Conservation (phyloP, 2,113 vertebrate genomes). For the Platysternon megacephalum region DNA sequence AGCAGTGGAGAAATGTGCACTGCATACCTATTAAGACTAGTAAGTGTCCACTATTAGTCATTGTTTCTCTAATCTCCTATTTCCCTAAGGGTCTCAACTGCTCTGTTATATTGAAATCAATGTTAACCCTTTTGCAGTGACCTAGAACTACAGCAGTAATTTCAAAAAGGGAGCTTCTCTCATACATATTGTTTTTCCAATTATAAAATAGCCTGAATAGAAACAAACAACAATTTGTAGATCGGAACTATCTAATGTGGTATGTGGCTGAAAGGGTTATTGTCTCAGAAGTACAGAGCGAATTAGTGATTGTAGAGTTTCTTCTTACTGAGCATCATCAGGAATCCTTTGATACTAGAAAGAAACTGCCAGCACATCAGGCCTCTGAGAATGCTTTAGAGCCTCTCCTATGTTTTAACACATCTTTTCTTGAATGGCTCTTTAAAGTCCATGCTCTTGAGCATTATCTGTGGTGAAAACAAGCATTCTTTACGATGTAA, state of each 20-base stretch:
- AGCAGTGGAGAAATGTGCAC: neutral
- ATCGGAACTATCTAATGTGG: accelerated
- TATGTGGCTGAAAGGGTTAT: neutral
- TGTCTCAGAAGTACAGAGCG: neutral
- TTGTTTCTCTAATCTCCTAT: neutral
- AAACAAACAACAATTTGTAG: neutral
- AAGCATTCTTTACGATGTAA: neutral
- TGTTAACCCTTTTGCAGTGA: neutral
- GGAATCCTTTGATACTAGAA: neutral
- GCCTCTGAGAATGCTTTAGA: neutral
- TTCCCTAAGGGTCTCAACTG: neutral
- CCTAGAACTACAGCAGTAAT: neutral
- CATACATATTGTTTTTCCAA: neutral
- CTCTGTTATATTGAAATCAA: neutral
- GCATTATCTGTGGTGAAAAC: neutral
- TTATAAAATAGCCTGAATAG: neutral
- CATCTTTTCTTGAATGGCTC: neutral
- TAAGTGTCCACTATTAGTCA: neutral
- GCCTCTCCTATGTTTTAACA: neutral
- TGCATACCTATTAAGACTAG: neutral
- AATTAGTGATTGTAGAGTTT: neutral
- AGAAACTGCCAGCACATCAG: neutral
- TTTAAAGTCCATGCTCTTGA: neutral
- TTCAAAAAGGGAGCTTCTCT: neutral
- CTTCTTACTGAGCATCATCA: neutral